Conservation (phyloP, 2,797 vertebrate species). For the Cuniculus paca region DNA sequence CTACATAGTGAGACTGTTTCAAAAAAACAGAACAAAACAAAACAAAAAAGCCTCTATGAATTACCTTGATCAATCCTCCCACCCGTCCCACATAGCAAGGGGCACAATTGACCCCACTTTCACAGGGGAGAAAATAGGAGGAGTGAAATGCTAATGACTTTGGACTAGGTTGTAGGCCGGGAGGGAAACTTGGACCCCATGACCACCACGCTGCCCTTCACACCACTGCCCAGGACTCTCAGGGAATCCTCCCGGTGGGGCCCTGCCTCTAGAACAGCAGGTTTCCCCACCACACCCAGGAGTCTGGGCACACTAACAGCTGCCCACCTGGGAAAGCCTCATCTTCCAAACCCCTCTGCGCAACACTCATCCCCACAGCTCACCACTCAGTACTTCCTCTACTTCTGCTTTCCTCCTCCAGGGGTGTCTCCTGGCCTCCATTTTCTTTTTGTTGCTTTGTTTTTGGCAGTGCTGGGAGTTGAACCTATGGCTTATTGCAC, state of each 20-base stretch:
- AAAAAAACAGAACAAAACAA: not conserved
- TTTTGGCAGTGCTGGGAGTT: no score
- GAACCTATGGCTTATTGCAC: no score
- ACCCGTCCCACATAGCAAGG: no score
- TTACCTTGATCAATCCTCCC: not conserved
- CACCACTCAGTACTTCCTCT: no score
- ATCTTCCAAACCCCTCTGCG: not conserved
- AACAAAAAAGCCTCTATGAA: not conserved
- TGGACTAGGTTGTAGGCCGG: not conserved
- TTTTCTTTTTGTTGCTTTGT: not conserved
- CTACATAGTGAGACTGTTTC: not conserved
- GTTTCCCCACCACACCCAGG: not conserved
- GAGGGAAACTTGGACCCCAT: not conserved
- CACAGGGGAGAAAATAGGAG: not conserved
- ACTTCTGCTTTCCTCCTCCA: not conserved
- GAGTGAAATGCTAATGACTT: not conserved
- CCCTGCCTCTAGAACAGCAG: not conserved
- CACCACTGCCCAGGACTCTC: fast-evolving
- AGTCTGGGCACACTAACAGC: not conserved
- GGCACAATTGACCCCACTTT: not conserved
- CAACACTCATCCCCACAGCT: no score
- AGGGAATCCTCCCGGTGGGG: no score
- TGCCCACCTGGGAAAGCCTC: not conserved
- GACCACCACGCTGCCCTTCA: not conserved
- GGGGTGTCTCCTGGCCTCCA: not conserved